Evolutionary conservation across 2,888 invertebrate genomes (phyloP).

Genomic region (Tromatobia lineatoria): DNA sequence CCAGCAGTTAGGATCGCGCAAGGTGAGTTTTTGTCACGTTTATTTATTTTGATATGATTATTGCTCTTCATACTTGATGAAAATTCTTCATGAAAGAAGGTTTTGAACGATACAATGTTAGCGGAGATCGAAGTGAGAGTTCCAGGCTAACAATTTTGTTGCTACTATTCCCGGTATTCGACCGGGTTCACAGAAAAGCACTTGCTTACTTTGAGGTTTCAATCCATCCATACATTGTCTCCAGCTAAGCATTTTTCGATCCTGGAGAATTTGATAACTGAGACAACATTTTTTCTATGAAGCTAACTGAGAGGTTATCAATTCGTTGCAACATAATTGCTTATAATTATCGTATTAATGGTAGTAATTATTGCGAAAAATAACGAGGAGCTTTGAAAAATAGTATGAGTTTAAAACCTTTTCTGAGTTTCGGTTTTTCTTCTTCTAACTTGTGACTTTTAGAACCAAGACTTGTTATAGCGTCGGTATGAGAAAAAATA

Average conservation of each 20-base stretch:
- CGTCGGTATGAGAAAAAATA: no score
- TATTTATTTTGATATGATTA: background rate
- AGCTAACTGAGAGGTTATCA: background rate
- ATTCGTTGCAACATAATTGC: no score
- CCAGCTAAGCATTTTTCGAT: background rate
- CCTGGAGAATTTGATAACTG: background rate
- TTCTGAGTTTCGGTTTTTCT: no score
- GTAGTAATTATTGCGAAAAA: no score
- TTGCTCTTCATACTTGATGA: background rate
- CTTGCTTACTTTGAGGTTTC: background rate
- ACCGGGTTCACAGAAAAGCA: slow-evolving; percentile 17
- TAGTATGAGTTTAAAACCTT: no score
- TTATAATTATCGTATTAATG: no score
- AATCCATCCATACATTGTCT: slow-evolving; percentile 49
- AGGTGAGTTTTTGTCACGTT: slow-evolving; percentile 89
- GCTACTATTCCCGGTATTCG: slow-evolving; percentile 7
- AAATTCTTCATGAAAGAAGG: background rate
- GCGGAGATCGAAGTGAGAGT: background rate
- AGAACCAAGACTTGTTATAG: no score
- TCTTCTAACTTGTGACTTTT: no score
- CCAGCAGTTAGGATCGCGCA: slow-evolving; percentile 98
- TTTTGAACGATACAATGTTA: slow-evolving; percentile 36
- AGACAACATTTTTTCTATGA: background rate
- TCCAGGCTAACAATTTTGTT: background rate
- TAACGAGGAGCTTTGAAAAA: no score